Base-by-base conservation (phyloP, 2,113 vertebrate species). In the Anarrhichthys ocellatus region DNA sequence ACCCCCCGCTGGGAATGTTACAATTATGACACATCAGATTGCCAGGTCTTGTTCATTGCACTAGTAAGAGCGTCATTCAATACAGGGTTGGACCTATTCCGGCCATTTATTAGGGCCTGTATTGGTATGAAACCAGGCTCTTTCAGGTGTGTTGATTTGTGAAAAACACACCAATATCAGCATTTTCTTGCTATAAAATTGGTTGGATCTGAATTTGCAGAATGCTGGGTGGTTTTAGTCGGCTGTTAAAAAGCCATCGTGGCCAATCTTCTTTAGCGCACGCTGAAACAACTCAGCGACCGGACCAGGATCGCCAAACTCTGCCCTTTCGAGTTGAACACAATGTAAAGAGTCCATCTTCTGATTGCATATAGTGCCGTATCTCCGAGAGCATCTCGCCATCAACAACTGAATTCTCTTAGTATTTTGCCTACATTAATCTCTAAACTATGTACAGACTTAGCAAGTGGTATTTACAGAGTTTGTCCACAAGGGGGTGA, bases 401-500 rank as follows among this genome's bases (percentile, higher is more conserved):
- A 70, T 85, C 76, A 81, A 90, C 87, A 85, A 76, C 74, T 93
- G 58, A 91, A 84, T 92, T 91, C 61, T 90, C 78, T 92, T 94
- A 86, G 81, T 91, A 92, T 92, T 91, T 90, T 90, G 83, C 88
- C 93, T 92, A 92, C 78, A 81, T 88, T 90, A 89, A 84, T 86
- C 87, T 87, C 82, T 90, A 90, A 58, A 88, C 77, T 95, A 95
- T 96, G 81, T 94, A 94, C 93, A 95, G 87, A 92, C 73, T 88
- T 88, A 88, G 76, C 69, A 91, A 93, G 91, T 94, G 92, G 93
- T 94, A 93, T 94, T 92, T 93, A 94, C 93, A 93, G 83, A 24
- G 82, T 84, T 85, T 76, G 82, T 93, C 94, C 94, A 95, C 92
- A 93, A 95, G 95, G 94, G 94, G 90, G 94, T 67, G 89, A 68